phyloP scores from a whole-genome alignment of 2,113 vertebrate genomes.

The Peromyscus polionotus region DNA sequence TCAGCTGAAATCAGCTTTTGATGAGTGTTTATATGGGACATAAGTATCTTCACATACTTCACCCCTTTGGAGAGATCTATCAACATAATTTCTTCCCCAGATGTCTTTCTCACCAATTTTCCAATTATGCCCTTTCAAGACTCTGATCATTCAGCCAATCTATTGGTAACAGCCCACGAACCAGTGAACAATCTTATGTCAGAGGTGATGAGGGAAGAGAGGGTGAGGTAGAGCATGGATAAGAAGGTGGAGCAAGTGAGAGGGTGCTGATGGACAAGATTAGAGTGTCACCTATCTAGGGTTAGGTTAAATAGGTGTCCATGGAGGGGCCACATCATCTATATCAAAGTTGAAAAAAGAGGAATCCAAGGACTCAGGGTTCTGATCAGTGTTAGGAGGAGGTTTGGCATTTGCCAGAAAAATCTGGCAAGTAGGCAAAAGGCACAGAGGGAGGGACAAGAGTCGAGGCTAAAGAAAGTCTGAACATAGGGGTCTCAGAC shows the following conservation, averaged over 20 bases:
- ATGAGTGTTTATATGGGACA: background rate
- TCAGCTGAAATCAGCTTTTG: background rate
- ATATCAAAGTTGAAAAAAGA: background rate
- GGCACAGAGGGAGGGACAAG: too few relatives aligned
- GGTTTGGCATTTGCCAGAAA: background rate
- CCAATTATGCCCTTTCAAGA: background rate
- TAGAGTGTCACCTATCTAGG: background rate
- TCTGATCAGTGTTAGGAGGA: background rate
- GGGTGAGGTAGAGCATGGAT: background rate
- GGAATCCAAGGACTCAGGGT: background rate
- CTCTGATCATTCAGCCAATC: background rate
- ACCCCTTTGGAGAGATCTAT: background rate
- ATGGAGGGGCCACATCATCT: background rate
- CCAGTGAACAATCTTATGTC: background rate
- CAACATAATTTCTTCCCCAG: background rate
- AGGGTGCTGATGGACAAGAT: background rate
- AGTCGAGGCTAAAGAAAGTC: background rate
- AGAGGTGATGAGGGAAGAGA: background rate
- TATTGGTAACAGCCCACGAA: background rate
- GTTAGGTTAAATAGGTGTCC: background rate
- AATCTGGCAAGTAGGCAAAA: background rate
- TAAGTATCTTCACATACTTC: background rate
- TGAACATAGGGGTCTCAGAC: background rate
- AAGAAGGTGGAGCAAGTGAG: background rate
- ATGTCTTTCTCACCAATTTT: background rate